Evolutionary conservation across 92 coral and sea anemone genomes (phyloP), one percentile per base, ranked within the genome.

Genomic region (Epizoanthus stellaris): DNA sequence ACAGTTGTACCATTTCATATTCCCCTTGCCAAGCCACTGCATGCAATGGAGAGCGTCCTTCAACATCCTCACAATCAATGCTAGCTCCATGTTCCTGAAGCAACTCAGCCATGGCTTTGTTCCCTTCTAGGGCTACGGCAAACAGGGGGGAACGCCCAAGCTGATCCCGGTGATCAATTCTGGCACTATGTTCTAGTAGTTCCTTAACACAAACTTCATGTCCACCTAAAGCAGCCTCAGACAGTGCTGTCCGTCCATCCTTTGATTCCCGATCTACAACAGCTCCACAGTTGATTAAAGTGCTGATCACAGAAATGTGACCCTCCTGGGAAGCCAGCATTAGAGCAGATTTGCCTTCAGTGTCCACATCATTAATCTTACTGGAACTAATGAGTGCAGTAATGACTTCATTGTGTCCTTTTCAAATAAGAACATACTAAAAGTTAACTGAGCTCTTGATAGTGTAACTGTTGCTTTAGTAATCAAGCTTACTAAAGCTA

Each of bases 271-370:
- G 92, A 59, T 95, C 91, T 49, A 93, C 87, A 16, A 95, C 87
- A 36, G 97, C 94, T 47, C 98, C 95, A 84, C 86, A 87, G 84
- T 89, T 87, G 67, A 94, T 81, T 25, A 96, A 92, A 45, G 89
- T 90, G 17, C 83, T 79, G 61, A 96, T 85, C 20, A 91, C 90
- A 40, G 85, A 72, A 53, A 80, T 73, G 57, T 94, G 98, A 4
- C 98, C 99, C 73, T 95, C 99, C 47, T 96, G 99, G 74, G 98
- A 93, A 3, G 98, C 99, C 77, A 96, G 86, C 88, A 96, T 95
- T 88, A 96, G 82, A 2, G 98, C 91, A 10, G 99, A 92, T 49
- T 92, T 91, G 15, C 94, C 93, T 61, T 85, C 92, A 5, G 80
- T 86, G 70, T 96, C 99, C 13, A 86, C 61, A 71, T 91, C 98